Evolutionary conservation across 2,888 invertebrate genomes (phyloP).

Genomic region (Cryptophagus acutangulus): DNA sequence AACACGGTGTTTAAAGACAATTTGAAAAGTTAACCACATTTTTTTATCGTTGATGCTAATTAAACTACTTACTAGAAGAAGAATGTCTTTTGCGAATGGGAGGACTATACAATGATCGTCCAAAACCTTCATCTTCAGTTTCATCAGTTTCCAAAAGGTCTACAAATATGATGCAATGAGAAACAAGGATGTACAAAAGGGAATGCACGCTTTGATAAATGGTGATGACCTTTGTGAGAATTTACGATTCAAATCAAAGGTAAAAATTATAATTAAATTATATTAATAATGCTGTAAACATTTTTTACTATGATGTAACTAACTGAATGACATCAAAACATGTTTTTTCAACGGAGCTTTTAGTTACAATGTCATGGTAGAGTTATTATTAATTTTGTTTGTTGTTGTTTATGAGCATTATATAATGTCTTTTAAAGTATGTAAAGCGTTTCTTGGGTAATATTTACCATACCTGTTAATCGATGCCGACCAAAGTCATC

Average conservation of each 20-base stretch:
- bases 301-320: too few species aligned
- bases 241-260: too few species aligned
- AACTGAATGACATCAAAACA: too few species aligned
- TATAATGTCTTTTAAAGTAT: not conserved
- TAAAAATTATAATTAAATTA: too few species aligned
- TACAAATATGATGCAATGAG: constrained; percentile 31
- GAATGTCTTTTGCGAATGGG: constrained; percentile 49
- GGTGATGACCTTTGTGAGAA: too few species aligned
- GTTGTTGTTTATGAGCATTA: not conserved
- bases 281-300: too few species aligned
- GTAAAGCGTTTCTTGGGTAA: not conserved
- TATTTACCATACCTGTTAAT: constrained; percentile 37
- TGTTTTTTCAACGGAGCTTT: constrained; percentile 1
- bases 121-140: constrained; percentile 41
- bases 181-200: constrained; percentile 19
- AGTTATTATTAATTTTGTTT: not conserved
- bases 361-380: constrained; percentile 2
- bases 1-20: not conserved
- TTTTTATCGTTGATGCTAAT: not conserved
- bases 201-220: too few species aligned
- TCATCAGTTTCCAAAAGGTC: constrained; percentile 58
- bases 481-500: constrained; percentile 42
- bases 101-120: constrained; percentile 21
- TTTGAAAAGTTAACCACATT: not conserved
- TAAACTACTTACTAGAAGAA: constrained; percentile 54